Conservation (phyloP, 2,113 vertebrate species). For the Noctilio leporinus region DNA sequence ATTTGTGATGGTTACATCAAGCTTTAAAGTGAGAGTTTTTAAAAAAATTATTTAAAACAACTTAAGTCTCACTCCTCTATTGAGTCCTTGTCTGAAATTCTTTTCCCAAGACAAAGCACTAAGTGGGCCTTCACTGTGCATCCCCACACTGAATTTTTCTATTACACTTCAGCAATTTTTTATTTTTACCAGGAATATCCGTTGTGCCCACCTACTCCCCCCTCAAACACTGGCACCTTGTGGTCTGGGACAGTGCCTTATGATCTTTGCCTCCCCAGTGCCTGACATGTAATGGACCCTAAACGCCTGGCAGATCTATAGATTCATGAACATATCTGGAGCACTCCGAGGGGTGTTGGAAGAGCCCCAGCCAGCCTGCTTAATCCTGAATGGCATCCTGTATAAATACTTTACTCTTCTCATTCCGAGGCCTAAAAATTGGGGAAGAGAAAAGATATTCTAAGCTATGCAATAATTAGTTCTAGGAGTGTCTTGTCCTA, state of each 20-base stretch:
- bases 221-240: neutral
- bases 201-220: neutral
- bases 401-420: neutral
- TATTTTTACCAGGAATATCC: neutral
- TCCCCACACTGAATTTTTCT: neutral
- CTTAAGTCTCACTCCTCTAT: neutral
- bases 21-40: neutral
- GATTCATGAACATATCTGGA: constrained; percentile 32
- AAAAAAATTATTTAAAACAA: neutral
- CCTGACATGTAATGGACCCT: neutral
- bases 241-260: neutral
- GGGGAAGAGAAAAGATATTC: constrained; percentile 9
- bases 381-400: neutral
- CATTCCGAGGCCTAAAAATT: neutral
- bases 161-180: neutral
- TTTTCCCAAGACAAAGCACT: neutral
- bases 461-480: constrained; percentile 24
- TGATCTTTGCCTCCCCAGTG: neutral
- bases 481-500: constrained; percentile 47
- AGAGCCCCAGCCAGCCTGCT: neutral
- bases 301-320: constrained; percentile 24
- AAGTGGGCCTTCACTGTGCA: neutral
- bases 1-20: neutral
- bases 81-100: neutral
- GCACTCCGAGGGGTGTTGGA: neutral